Evolutionary conservation across 2,113 vertebrate species (phyloP), one percentile per base, ranked within the genome.

Genomic region (Gavia stellata): DNA sequence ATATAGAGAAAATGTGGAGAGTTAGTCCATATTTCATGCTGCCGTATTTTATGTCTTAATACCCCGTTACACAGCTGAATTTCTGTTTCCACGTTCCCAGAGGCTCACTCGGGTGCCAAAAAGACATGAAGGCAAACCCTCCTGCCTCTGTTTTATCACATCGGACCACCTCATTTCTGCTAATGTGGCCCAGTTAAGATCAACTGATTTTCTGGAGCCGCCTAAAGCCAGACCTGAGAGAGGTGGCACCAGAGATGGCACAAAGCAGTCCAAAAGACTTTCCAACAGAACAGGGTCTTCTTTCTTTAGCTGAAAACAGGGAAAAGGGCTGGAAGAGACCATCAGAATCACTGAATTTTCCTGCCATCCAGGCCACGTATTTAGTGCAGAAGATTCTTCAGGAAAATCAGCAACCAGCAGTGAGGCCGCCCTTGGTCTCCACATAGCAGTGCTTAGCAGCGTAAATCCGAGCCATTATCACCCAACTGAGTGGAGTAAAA

Each of bases 401-500:
- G 58, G 44, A 65, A 88, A 72, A 65, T 17, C 26, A 3, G 6
- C 14, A 13, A 34, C 38, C 50, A 65, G 18, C 63, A 65, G 20
- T 0, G 6, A 66, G 65, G 38, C 47, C 21, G 29, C 36, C 80
- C 50, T 66, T 33, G 38, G 17, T 33, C 19, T 68, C 67, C 42
- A 4, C 4, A 14, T 3, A 36, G n/a, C 33, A 44, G 29, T 2
- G 12, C 15, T 62, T 26, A 56, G 19, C 7, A 34, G 33, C 6
- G 0, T 20, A 21, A 67, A 38, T 25, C 9, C 20, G 10, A 67
- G 47, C 31, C 1, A 0, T 40, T 14, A 4, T 7, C 55, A 50
- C 17, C 13, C 47, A 55, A 5, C 5, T 0, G 0, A 56, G 61
- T 2, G 13, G 17, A 58, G n/a, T 7, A 47, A 45, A 47, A 25